These are phyloP conservation scores for Gobio occitaniae DNA, from an alignment of 2,797 vertebrate species.

Conservation along the genomic window DNA sequence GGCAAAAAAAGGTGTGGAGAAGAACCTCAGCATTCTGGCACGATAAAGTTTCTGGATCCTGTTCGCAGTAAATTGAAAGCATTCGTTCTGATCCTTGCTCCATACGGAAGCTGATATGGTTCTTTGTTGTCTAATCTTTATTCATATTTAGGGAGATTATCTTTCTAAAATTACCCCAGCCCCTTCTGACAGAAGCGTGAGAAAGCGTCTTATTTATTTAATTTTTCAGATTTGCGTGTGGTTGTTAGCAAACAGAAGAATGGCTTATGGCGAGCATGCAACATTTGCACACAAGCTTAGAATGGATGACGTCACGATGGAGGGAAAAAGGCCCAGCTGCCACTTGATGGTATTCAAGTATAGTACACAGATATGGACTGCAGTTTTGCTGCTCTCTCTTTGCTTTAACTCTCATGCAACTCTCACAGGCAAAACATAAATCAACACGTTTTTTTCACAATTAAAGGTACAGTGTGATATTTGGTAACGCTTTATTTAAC, in stretches of 20 bases:
- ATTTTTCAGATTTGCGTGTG: constrained; percentile 65
- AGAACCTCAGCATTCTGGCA: background rate
- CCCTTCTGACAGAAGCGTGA: constrained; percentile 71
- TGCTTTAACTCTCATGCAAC: background rate
- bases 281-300: constrained; percentile 66
- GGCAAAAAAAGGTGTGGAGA: background rate
- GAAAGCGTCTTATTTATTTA: constrained; percentile 73
- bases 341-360: constrained; percentile 64
- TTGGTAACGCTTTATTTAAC: too few species aligned
- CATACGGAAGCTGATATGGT: constrained; percentile 50
- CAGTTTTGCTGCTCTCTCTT: constrained; percentile 43
- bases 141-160: constrained; percentile 81
- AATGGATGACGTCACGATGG: constrained; percentile 9
- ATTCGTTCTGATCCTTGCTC: background rate
- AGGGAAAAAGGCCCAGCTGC: constrained; percentile 57
- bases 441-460: background rate
- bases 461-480: background rate
- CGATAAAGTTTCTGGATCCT: background rate
- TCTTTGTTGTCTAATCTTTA: constrained; percentile 76
- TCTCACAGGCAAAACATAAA: background rate
- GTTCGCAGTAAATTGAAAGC: background rate
- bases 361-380: constrained; percentile 54
- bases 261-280: constrained; percentile 68
- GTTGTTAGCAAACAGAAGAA: constrained; percentile 76
- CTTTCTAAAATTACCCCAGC: constrained; percentile 79